These are phyloP conservation scores for Episyrphus balteatus DNA, from an alignment of 1,140 invertebrate species.

Conservation along the genomic window DNA sequence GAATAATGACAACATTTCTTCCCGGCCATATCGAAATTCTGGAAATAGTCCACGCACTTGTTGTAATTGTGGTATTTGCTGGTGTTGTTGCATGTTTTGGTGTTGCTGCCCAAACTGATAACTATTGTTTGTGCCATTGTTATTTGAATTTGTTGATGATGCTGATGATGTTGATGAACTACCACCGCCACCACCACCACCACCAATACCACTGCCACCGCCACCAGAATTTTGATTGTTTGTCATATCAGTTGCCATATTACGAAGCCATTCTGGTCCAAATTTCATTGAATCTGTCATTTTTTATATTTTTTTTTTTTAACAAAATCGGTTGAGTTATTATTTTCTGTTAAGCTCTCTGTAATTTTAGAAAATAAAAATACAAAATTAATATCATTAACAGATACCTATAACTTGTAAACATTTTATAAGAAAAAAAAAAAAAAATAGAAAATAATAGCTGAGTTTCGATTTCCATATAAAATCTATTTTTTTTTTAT, in stretches of 20 bases:
- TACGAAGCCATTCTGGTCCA: slow-evolving; percentile 62
- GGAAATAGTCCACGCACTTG: slow-evolving; percentile 20
- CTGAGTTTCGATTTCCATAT: no score
- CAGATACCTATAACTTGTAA: no score
- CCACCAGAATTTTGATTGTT: slow-evolving; percentile 17
- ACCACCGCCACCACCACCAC: slow-evolving; percentile 37
- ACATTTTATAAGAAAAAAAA: no score
- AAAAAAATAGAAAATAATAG: no score
- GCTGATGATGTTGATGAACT: slow-evolving; percentile 12
- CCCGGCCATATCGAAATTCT: slow-evolving; percentile 57
- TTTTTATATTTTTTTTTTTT: slow-evolving; percentile 6
- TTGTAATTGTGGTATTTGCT: slow-evolving; percentile 3
- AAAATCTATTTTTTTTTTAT: no score
- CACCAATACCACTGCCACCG: slow-evolving; percentile 32
- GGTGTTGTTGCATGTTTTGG: slow-evolving; percentile 1
- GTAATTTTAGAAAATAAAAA: no score
- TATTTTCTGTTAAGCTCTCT: no score
- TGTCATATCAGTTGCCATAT: slow-evolving; percentile 41
- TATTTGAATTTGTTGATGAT: neutral
- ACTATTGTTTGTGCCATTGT: neutral
- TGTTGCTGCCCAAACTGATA: neutral
- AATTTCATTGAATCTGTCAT: slow-evolving; percentile 65
- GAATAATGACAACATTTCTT: slow-evolving; percentile 80
- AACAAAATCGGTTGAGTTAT: neutral
- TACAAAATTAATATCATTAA: no score